These are phyloP conservation scores for Mus caroli DNA, from an alignment of 2,797 vertebrate genomes.

Conservation along the genomic window DNA sequence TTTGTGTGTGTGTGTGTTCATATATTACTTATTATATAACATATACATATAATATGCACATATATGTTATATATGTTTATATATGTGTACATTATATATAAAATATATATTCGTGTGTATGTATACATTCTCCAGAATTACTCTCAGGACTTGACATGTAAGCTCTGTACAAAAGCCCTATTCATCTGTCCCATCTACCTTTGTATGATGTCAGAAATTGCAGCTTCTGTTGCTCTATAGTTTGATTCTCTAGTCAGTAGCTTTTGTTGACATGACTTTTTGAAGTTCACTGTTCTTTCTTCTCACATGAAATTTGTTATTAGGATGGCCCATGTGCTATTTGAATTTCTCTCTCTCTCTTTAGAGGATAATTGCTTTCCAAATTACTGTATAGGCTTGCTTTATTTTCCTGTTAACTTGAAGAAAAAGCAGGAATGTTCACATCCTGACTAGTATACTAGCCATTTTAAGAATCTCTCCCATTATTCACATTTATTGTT, in stretches of 20 bases:
- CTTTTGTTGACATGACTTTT: neutral
- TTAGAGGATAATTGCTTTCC: neutral
- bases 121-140: neutral
- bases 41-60: too few relatives aligned
- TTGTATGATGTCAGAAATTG: neutral
- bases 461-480: slow-evolving; percentile 58
- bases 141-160: neutral
- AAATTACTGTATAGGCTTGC: slow-evolving; percentile 27
- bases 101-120: neutral
- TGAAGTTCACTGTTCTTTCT: slow-evolving; percentile 16
- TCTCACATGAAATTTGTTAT: slow-evolving; percentile 16
- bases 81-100: neutral
- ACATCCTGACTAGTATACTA: slow-evolving; percentile 51
- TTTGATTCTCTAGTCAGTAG: neutral
- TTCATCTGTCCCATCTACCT: neutral
- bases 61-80: too few relatives aligned
- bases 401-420: neutral
- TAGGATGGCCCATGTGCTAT: neutral
- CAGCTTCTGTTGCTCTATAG: neutral
- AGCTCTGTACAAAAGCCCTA: neutral
- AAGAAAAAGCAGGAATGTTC: slow-evolving; percentile 54
- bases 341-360: slow-evolving; percentile 15
- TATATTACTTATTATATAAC: neutral
- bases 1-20: accelerated
- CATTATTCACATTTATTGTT: slow-evolving; percentile 65